Conservation (phyloP, 2,797 vertebrate genomes). For the Sternotherus odoratus region DNA sequence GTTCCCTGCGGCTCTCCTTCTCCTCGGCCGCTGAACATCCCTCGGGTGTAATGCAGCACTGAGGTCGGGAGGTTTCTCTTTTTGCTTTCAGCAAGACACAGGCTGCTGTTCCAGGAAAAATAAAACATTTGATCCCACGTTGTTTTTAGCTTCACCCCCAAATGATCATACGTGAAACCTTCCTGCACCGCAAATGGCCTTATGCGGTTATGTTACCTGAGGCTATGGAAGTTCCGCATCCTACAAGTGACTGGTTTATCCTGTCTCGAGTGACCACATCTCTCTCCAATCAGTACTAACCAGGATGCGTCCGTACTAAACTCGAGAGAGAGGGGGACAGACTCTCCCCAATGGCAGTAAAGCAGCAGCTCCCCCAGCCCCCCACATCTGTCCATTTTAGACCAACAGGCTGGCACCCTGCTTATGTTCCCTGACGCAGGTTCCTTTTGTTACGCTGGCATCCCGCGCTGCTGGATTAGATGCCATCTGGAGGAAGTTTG, state of each 20-base stretch:
- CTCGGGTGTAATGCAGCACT: background rate
- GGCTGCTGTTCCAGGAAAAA: background rate
- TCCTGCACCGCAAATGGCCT: background rate
- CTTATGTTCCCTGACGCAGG: fast-evolving
- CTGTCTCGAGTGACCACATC: fast-evolving
- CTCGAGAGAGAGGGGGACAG: conserved; percentile 41
- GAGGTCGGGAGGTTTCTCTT: background rate
- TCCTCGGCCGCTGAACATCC: background rate
- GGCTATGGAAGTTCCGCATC: background rate
- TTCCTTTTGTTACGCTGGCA: fast-evolving
- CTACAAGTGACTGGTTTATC: background rate
- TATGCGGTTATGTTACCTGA: conserved; percentile 53
- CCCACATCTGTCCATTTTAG: background rate
- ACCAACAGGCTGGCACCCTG: background rate
- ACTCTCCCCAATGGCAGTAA: background rate
- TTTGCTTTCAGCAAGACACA: background rate
- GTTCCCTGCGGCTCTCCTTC: background rate
- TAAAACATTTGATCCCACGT: background rate
- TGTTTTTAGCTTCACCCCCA: background rate
- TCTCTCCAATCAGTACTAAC: background rate
- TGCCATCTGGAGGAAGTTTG: conserved; percentile 45
- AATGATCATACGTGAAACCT: background rate
- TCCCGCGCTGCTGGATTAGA: background rate
- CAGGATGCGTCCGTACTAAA: fast-evolving
- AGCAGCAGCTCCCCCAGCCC: background rate